Base-by-base conservation (phyloP, 2,797 vertebrate species). In the Spinibarbus caldwelli region DNA sequence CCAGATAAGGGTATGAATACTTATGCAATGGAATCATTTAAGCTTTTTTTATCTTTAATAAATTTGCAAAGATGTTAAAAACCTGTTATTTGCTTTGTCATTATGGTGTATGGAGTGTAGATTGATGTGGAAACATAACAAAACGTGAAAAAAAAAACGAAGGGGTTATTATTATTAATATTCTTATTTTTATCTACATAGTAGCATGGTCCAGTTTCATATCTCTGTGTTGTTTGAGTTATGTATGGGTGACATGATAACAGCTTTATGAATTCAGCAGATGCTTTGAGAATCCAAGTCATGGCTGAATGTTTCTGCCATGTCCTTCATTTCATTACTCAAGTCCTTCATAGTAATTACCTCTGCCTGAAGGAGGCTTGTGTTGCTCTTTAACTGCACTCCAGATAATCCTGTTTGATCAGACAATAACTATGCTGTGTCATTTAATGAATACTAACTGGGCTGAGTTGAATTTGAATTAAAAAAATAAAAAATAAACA, bases 271-370 rank as follows among this genome's bases (percentile, higher is more conserved):
- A 70, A 57, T 81, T 66, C 62, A 68, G 71, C 45, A 34, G 36
- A 57, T 57, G 43, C 70, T 83, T 81, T 11, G 62, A 84, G 80
- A 75, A 75, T 80, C 49, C 57, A 62, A 73, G 79, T 85, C 75
- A 83, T 80, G 78, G 68, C 36, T 84, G 59, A 85, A 76, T 67
- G 52, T 82, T 82, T 78, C 34, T 73, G 59, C 78, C 59, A 49
- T 83, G 43, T 83, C 70, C 67, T 85, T 82, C 66, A 85, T 57
- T 71, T 86, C 80, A 85, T 85, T 88, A 72, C 70, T 52, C 38
- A 72, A 86, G 80, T 83, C 87, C 84, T 88, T 88, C 87, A 85
- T 82, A 86, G 57, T 86, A 68, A 86, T 88, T 88, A 88, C 80
- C 68, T 59, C 59, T 82, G 85, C 66, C 73, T 81, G 49, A 78